These are phyloP conservation scores for Chaetops frenatus DNA, from an alignment of 2,113 vertebrate genomes.

Conservation along the genomic window DNA sequence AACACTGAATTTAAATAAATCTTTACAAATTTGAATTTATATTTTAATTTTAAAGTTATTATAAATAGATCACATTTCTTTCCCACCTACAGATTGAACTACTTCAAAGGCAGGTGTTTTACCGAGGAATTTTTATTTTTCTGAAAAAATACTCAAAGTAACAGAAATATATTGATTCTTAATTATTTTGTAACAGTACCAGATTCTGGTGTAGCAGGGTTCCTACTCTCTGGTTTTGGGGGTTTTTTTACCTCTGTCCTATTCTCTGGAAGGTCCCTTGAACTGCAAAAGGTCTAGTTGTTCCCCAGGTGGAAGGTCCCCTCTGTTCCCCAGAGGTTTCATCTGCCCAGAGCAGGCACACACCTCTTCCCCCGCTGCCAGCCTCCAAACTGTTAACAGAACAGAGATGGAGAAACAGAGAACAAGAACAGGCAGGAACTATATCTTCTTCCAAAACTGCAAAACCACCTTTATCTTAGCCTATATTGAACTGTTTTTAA, in stretches of 20 bases:
- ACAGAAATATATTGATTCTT: neutral
- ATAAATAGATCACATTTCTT: neutral
- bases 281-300: neutral
- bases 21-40: neutral
- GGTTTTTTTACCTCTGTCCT: neutral
- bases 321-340: neutral
- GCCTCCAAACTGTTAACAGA: neutral
- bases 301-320: neutral
- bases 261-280: neutral
- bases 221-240: rapidly evolving
- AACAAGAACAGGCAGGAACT: neutral
- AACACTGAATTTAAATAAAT: neutral
- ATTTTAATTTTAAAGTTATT: neutral
- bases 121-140: neutral
- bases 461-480: neutral
- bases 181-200: neutral
- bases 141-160: neutral
- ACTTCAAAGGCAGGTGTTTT: neutral
- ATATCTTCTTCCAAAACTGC: neutral
- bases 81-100: neutral
- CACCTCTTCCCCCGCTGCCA: neutral
- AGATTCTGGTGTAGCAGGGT: neutral
- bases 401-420: neutral
- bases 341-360: neutral
- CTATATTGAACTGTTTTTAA: neutral